Evolutionary conservation across 2,113 vertebrate genomes (phyloP).

Genomic region (Mixornis gularis): DNA sequence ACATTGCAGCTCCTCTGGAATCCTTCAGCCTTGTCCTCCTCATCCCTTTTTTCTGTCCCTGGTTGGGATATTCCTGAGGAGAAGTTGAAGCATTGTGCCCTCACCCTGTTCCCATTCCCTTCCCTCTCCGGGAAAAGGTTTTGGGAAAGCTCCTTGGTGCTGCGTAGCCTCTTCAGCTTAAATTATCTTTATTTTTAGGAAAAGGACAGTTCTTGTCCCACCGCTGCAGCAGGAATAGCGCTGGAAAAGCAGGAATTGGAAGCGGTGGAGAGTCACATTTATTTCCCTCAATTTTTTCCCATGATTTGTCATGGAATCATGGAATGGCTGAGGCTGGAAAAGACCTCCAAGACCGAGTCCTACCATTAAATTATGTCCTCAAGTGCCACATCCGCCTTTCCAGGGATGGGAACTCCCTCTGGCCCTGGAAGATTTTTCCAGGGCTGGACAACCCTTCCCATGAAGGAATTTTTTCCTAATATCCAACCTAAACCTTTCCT

Average conservation of each 20-base stretch:
- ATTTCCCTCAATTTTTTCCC: neutral
- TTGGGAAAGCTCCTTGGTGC: neutral
- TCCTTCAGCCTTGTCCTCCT: neutral
- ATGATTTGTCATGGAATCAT: neutral
- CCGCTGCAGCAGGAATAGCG: accelerated
- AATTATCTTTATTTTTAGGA: neutral
- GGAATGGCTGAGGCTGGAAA: neutral
- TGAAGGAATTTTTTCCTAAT: neutral
- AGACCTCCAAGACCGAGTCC: accelerated
- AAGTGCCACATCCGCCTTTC: neutral
- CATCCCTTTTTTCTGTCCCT: neutral
- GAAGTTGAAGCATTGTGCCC: neutral
- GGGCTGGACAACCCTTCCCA: neutral
- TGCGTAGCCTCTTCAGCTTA: neutral
- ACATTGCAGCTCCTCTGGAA: neutral
- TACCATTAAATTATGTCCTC: neutral
- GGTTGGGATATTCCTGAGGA: neutral
- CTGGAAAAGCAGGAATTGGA: neutral
- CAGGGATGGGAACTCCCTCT: neutral
- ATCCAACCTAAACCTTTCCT: neutral
- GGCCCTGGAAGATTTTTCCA: neutral
- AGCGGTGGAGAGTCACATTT: neutral
- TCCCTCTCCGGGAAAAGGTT: neutral
- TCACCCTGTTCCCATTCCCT: neutral
- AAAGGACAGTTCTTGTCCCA: neutral